Conservation (phyloP, 2,113 vertebrate genomes). For the Leptobrachium ailaonicum region DNA sequence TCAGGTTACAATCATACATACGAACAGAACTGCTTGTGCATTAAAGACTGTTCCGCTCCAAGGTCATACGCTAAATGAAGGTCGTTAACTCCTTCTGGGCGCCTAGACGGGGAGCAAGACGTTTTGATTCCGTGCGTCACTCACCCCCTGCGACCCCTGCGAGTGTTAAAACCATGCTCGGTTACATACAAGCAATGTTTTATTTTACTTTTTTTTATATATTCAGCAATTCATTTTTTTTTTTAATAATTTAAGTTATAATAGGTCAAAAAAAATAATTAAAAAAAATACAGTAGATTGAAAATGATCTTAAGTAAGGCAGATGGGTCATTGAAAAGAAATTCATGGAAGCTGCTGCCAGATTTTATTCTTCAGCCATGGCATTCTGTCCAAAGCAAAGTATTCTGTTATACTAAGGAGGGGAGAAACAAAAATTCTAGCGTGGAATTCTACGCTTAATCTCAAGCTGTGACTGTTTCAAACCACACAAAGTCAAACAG, state of each 20-base stretch:
- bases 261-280: conserved; percentile 67
- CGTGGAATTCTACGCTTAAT: conserved; percentile 55
- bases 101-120: neutral
- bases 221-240: conserved; percentile 87
- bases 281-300: conserved; percentile 79
- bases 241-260: conserved; percentile 95
- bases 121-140: neutral
- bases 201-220: conserved; percentile 70
- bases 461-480: conserved; percentile 62
- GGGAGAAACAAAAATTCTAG: conserved; percentile 55
- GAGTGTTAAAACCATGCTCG: conserved; percentile 79
- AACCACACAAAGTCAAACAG: conserved; percentile 66
- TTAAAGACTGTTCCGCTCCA: conserved; percentile 88
- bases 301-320: conserved; percentile 90
- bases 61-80: conserved; percentile 92
- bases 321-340: conserved; percentile 82
- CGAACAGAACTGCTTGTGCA: conserved; percentile 99
- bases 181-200: conserved; percentile 94
- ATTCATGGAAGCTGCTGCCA: conserved; percentile 69
- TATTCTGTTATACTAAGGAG: neutral
- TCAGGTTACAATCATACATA: conserved; percentile 99
- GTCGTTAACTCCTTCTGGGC: conserved; percentile 57
- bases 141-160: neutral
- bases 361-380: conserved; percentile 58
- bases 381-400: conserved; percentile 49